phyloP scores from a whole-genome alignment of 2,888 invertebrate genomes.

The Agonum fuliginosum region DNA sequence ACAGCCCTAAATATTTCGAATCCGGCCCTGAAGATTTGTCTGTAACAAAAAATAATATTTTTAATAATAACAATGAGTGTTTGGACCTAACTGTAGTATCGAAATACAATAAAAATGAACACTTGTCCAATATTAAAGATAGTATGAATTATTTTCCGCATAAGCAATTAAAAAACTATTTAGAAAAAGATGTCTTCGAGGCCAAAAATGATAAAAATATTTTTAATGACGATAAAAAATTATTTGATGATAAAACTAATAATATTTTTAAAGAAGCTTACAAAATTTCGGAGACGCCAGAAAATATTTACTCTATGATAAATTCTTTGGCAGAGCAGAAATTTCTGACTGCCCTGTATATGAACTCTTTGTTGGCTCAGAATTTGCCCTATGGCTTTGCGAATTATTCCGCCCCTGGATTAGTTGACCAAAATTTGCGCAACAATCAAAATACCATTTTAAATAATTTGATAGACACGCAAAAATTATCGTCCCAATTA shows the following conservation, averaged over 20 bases:
- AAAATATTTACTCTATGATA: slow-evolving; percentile 71
- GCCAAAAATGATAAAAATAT: slow-evolving; percentile 69
- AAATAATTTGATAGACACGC: slow-evolving; percentile 71
- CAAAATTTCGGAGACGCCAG: slow-evolving; percentile 67
- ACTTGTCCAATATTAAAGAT: slow-evolving; percentile 46
- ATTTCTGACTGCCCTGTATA: slow-evolving; percentile 73
- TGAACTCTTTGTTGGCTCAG: slow-evolving; percentile 70
- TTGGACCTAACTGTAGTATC: slow-evolving; percentile 49
- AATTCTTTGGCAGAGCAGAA: slow-evolving; percentile 72
- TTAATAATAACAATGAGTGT: slow-evolving; percentile 55
- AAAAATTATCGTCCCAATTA: slow-evolving; percentile 62
- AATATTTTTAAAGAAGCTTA: slow-evolving; percentile 68
- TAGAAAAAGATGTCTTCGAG: slow-evolving; percentile 50
- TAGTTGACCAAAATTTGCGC: slow-evolving; percentile 49
- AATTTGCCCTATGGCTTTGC: slow-evolving; percentile 62
- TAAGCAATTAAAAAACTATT: slow-evolving; percentile 54
- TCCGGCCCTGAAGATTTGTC: slow-evolving; percentile 48
- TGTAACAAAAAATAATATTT: slow-evolving; percentile 46
- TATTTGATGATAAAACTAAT: slow-evolving; percentile 64
- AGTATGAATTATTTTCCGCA: slow-evolving; percentile 31
- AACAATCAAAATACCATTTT: slow-evolving; percentile 68
- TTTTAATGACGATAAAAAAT: slow-evolving; percentile 65
- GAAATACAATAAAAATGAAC: slow-evolving; percentile 57
- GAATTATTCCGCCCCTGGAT: slow-evolving; percentile 60
- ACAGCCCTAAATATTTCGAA: slow-evolving; percentile 39